phyloP scores from a whole-genome alignment of 2,797 vertebrate species.

The Antrozous pallidus region DNA sequence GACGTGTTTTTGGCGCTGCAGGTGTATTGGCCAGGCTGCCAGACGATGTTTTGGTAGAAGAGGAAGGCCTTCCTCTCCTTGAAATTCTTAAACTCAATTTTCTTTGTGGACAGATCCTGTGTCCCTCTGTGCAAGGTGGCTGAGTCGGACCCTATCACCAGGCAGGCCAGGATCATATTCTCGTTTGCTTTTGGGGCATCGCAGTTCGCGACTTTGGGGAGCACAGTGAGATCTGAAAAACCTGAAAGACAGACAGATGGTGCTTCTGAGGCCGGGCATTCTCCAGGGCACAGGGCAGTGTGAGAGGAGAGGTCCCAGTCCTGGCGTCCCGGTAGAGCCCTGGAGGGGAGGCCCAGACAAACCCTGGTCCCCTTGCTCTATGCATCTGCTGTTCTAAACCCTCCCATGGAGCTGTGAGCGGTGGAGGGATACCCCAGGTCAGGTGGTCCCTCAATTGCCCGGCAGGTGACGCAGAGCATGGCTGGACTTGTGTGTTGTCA shows the following conservation, averaged over 20 bases:
- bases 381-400: neutral
- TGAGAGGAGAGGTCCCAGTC: too few species aligned
- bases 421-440: too few species aligned
- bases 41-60: rapidly evolving
- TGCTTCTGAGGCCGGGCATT: neutral
- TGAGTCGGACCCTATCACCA: rapidly evolving
- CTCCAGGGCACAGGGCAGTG: neutral
- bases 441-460: too few species aligned
- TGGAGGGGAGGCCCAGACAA: neutral
- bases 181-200: rapidly evolving
- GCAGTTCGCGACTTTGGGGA: neutral
- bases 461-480: neutral
- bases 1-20: rapidly evolving
- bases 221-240: neutral
- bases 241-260: neutral
- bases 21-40: rapidly evolving
- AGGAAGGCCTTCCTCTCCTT: rapidly evolving
- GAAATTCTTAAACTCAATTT: rapidly evolving
- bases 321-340: too few species aligned
- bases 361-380: neutral
- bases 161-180: rapidly evolving
- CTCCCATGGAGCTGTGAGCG: neutral
- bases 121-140: rapidly evolving
- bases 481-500: neutral
- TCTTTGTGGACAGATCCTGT: rapidly evolving